A percentile compares a stretch with the other conserved stretches of the same genome.
phyloP scores from a whole-genome alignment of 2,113 vertebrate species.

The Acinonyx jubatus region DNA sequence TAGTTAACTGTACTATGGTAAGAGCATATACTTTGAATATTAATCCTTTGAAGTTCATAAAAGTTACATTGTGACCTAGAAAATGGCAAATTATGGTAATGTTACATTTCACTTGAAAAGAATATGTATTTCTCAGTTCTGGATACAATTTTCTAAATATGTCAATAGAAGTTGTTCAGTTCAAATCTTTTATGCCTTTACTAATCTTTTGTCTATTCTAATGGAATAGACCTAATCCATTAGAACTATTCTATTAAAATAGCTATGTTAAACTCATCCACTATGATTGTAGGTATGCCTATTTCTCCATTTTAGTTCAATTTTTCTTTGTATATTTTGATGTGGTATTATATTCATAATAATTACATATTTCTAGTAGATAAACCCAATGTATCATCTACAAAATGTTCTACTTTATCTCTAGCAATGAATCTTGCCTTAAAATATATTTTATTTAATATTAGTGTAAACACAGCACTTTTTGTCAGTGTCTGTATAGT shows the following conservation, averaged over 20 bases:
- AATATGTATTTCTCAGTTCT: not conserved
- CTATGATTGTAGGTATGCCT: not conserved
- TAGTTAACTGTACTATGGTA: not conserved
- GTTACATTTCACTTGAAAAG: not conserved
- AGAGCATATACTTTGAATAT: not conserved
- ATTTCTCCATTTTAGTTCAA: not conserved
- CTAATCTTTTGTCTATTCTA: not conserved
- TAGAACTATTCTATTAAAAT: not conserved
- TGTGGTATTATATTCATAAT: not conserved
- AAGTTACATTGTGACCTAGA: not conserved
- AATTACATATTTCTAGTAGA: not conserved
- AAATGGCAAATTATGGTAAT: conserved; percentile 5
- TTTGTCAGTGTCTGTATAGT: not conserved
- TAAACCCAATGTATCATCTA: not conserved
- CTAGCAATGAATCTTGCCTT: not conserved
- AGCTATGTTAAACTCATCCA: not conserved
- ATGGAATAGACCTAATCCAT: not conserved
- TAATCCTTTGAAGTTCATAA: not conserved
- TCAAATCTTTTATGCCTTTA: not conserved
- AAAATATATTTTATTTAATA: not conserved
- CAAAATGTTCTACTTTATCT: not conserved
- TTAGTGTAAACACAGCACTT: not conserved
- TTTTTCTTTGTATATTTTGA: conserved; percentile 17
- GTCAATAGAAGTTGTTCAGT: not conserved
- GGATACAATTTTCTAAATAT: not conserved